Base-by-base conservation (phyloP, 2,113 vertebrate species). In the Grantiella picta region DNA sequence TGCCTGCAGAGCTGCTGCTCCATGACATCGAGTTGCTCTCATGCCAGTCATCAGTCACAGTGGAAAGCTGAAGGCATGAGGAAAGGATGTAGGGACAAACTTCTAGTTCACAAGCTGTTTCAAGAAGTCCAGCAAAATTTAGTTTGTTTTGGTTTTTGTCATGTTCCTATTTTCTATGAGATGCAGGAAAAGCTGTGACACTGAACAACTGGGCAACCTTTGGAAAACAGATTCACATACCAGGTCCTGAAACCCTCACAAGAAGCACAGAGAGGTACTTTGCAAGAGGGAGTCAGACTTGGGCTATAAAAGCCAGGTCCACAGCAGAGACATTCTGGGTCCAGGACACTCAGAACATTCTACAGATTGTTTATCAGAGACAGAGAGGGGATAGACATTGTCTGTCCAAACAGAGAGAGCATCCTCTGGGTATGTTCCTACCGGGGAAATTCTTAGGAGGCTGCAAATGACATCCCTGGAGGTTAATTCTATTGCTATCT, bases 1-100 rank as follows among this genome's bases (percentile, higher is more conserved):
- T 69, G 56, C 40, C 61, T 36, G n/a, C 2, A 5, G 65, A 81
- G 69, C 49, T 90, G 72, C 44, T 85, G 29, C 73, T 64, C 73
- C 15, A 0, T 1, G 12, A 38, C 47, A 76, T n/a, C 0, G 0
- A 60, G 57, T 8, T 13, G 17, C 24, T 82, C 40, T 75, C 20
- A 1, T 21, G 54, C 45, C 81, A 79, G 3, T 35, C 64, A 91
- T 19, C 76, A 66, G 54, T 45, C 59, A 57, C 45, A 63, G 64
- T 44, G 28, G 63, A 38, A 76, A 66, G 75, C 33, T 77, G 57
- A 93, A 90, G 38, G 65, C 49, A 86, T 0, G 1, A 72, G 60
- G 61, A 66, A 61, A 89, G 44, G 25, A 59, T 40, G 17, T 25
- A 68, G 53, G 73, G 70, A 86, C 38, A 68, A 90, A 63, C 18